These are phyloP conservation scores for Euthynnus affinis DNA, from an alignment of 2,797 vertebrate species.

Conservation along the genomic window DNA sequence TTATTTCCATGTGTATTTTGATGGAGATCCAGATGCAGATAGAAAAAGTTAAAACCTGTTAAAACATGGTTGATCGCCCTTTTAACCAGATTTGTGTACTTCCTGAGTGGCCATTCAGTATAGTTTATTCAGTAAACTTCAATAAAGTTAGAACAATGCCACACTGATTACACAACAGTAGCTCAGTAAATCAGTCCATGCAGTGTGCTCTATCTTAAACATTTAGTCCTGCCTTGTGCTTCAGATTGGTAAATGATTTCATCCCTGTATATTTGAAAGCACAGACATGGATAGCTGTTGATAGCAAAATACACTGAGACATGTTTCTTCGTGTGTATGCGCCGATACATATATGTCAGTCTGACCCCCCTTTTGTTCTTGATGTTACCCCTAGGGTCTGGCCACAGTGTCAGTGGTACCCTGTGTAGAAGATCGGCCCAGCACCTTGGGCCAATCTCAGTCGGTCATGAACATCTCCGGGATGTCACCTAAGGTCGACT, in stretches of 20 bases:
- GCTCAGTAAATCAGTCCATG: no score
- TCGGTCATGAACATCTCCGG: slow-evolving; percentile 91
- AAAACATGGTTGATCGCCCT: no score
- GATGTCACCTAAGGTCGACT: slow-evolving; percentile 86
- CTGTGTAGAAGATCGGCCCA: slow-evolving; percentile 81
- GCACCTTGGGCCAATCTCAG: slow-evolving; percentile 89
- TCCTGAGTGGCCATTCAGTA: no score
- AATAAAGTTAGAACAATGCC: no score
- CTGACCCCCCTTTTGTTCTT: slow-evolving; percentile 13
- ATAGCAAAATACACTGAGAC: neutral
- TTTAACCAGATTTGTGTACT: no score
- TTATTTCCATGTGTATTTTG: no score
- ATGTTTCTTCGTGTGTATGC: neutral
- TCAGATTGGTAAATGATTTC: neutral
- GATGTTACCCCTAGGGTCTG: slow-evolving; percentile 81
- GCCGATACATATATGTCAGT: neutral
- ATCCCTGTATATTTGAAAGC: neutral
- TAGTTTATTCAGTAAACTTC: no score
- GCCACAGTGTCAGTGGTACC: slow-evolving; percentile 83
- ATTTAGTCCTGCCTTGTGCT: neutral
- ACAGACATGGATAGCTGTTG: neutral
- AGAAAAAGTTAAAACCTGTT: no score
- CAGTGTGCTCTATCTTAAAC: neutral
- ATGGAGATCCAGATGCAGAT: no score
- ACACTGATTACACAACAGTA: no score